Percentiles rank a stretch among this genome's conserved stretches.
Evolutionary conservation across 2,888 invertebrate genomes (phyloP).

Genomic region (Auanema sp.): DNA sequence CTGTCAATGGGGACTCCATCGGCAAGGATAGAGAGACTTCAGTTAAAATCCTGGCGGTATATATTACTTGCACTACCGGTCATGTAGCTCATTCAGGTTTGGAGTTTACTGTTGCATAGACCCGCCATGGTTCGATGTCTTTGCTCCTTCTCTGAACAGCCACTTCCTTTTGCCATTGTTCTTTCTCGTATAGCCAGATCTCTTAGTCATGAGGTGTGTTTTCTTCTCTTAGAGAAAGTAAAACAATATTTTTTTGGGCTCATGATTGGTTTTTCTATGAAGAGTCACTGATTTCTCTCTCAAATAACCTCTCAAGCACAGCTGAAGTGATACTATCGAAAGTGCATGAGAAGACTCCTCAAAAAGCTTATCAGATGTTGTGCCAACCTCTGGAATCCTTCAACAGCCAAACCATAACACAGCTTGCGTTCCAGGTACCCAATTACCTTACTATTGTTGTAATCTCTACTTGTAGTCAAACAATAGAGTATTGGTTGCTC

Average conservation of each 20-base stretch:
- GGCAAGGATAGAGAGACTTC: constrained; percentile 40
- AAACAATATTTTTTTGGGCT: constrained; percentile 32
- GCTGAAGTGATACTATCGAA: constrained; percentile 43
- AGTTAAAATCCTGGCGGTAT: constrained; percentile 35
- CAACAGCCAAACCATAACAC: constrained; percentile 47
- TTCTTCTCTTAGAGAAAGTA: not conserved
- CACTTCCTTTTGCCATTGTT: constrained; percentile 51
- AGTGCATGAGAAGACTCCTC: constrained; percentile 24
- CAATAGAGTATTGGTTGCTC: constrained; percentile 67
- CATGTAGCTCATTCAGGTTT: constrained; percentile 29
- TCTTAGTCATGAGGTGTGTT: constrained; percentile 39
- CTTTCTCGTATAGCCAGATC: constrained; percentile 49
- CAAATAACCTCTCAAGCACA: constrained; percentile 35
- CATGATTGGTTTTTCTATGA: constrained; percentile 61
- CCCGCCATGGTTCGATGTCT: constrained; percentile 51
- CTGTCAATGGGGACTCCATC: constrained; percentile 38
- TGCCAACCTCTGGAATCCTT: constrained; percentile 50
- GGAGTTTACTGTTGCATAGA: constrained; percentile 55
- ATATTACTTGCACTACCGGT: constrained; percentile 3
- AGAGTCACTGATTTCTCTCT: constrained; percentile 42
- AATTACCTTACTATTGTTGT: constrained; percentile 2
- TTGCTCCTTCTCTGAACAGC: constrained; percentile 54
- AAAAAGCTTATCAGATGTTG: constrained; percentile 52
- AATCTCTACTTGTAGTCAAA: constrained; percentile 47
- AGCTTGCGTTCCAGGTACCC: constrained; percentile 55